phyloP scores from a whole-genome alignment of 2,797 vertebrate genomes.

The Hoplostethus atlanticus region DNA sequence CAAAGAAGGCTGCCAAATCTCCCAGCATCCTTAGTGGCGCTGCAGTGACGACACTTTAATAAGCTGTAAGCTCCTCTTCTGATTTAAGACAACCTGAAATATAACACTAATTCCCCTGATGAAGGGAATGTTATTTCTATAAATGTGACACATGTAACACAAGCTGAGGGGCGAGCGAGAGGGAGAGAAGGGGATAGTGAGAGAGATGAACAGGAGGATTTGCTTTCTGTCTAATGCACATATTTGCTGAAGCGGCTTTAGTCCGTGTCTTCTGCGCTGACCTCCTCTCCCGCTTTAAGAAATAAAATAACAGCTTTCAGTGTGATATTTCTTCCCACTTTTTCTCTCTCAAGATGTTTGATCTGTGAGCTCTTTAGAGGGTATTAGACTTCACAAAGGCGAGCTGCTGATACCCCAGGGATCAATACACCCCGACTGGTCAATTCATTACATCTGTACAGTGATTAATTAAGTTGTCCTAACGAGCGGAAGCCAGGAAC shows the following conservation, averaged over 20 bases:
- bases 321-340: constrained; percentile 58
- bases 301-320: constrained; percentile 41
- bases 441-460: constrained; percentile 78
- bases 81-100: constrained; percentile 84
- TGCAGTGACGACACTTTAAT: constrained; percentile 76
- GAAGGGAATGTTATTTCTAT: constrained; percentile 80
- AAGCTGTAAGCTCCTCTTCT: constrained; percentile 79
- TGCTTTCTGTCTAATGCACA: constrained; percentile 67
- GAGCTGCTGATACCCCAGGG: constrained; percentile 69
- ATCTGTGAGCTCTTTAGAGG: constrained; percentile 62
- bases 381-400: constrained; percentile 78
- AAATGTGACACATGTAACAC: constrained; percentile 82
- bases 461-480: constrained; percentile 83
- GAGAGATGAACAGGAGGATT: constrained; percentile 64
- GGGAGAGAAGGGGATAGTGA: constrained; percentile 46
- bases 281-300: constrained; percentile 43
- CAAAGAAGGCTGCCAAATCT: constrained; percentile 68
- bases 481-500: constrained; percentile 60
- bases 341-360: constrained; percentile 64
- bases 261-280: constrained; percentile 57
- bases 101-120: constrained; percentile 80
- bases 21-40: constrained; percentile 61
- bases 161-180: constrained; percentile 56
- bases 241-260: constrained; percentile 65
- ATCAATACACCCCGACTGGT: constrained; percentile 79